Evolutionary conservation across 2,888 invertebrate genomes (phyloP).

Genomic region (Dryadula phaetusa): DNA sequence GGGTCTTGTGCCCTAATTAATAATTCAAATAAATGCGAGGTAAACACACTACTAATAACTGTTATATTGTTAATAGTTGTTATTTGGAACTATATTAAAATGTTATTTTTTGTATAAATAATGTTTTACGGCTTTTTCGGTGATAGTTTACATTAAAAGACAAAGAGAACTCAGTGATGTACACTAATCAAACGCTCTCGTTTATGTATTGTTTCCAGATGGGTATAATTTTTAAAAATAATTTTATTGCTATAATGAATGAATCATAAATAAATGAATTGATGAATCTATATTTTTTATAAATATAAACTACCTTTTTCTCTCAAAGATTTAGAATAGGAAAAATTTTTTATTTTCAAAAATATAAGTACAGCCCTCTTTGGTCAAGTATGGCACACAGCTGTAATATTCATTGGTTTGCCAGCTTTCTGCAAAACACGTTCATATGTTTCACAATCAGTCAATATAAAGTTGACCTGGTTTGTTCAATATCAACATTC

Average conservation of each 20-base stretch:
- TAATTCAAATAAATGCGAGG: neutral
- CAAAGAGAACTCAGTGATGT: too few relatives aligned
- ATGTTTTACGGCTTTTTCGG: too few relatives aligned
- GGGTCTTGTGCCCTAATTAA: neutral
- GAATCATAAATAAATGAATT: too few relatives aligned
- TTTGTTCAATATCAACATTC: conserved; percentile 42
- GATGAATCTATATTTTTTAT: too few relatives aligned
- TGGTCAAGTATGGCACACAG: neutral
- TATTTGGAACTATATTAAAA: neutral
- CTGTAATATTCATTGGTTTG: conserved; percentile 5
- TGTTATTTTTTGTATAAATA: too few relatives aligned
- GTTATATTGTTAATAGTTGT: neutral
- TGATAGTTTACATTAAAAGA: too few relatives aligned
- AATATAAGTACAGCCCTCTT: neutral
- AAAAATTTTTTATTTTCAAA: neutral
- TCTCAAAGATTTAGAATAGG: neutral
- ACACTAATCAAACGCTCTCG: too few relatives aligned
- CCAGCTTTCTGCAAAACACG: conserved; percentile 18
- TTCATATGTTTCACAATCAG: conserved; percentile 36
- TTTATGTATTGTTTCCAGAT: too few relatives aligned
- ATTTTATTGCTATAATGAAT: too few relatives aligned
- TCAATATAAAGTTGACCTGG: conserved; percentile 41
- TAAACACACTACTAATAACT: neutral
- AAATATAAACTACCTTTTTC: neutral
- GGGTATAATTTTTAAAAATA: too few relatives aligned